Base-by-base conservation (phyloP, 1,140 invertebrate genomes). In the Euwallacea fornicatus region DNA sequence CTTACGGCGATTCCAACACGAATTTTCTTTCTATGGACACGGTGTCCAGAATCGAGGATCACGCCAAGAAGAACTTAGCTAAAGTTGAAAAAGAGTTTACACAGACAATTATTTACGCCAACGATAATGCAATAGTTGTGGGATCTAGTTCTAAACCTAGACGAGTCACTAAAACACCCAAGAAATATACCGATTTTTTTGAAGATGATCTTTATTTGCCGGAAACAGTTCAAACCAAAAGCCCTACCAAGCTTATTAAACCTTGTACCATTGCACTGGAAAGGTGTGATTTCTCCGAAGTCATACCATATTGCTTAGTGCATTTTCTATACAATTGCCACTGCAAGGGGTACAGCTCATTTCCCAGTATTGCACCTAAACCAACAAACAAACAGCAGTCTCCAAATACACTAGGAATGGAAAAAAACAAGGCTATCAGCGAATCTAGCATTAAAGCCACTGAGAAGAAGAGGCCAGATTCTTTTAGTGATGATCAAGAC, bases 61-160 rank as follows among this genome's bases (percentile, higher is more conserved):
- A 82, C 69, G 79, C 79, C 2, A 83, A 82, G 65, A 76, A 77
- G 54, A 73, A 82, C 74, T 74, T 84, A n/a, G 80, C 82, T 0
- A 77, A 76, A 74, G 80, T 78, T 33, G 83, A 84, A 72, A 75
- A 78, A 59, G 81, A 83, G 74, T 84, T 84, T 75, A 81, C 79
- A 2, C 81, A 82, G 69, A 83, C 82, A 41, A 77, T 83, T 2
- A 83, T 84, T 53, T 76, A 78, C 46, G 77, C 81, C 8, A 80
- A 81, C 41, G 74, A 83, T 73, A 77, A 81, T 72, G 81, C 79
- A 7, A 81, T 83, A 59, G 75, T 83, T 41, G 75, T 84, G 42
- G 81, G 81, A 11, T 75, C 75, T 42, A 76, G 76, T 60, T 72
- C 71, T 60, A 76, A 79, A 71, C 61, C 73, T n/a, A 78, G 78